Evolutionary conservation across 2,113 vertebrate genomes (phyloP).

Genomic region (Rynchops niger): DNA sequence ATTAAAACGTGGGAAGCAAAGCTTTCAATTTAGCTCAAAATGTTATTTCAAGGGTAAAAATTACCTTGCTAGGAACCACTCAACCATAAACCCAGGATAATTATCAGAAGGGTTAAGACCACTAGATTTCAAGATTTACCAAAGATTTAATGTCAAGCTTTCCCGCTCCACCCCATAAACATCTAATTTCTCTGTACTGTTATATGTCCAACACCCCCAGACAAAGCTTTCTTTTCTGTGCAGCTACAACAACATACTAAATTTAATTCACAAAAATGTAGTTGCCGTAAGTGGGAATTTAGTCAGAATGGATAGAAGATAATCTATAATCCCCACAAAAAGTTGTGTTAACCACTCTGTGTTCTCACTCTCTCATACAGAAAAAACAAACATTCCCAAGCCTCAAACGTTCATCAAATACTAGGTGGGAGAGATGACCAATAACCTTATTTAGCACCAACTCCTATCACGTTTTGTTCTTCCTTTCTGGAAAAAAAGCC

Average conservation of each 20-base stretch:
- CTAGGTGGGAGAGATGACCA: not conserved
- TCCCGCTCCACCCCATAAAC: not conserved
- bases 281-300: not conserved
- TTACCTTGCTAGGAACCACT: not conserved
- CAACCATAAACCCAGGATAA: too few relatives aligned
- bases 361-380: not conserved
- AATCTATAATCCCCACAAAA: not conserved
- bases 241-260: not conserved
- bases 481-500: not conserved
- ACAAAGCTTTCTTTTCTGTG: not conserved
- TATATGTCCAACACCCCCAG: not conserved
- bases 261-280: not conserved
- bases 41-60: not conserved
- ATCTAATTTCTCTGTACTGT: not conserved
- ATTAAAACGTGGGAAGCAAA: not conserved
- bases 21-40: not conserved
- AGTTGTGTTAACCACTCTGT: not conserved
- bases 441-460: not conserved
- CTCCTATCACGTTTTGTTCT: not conserved
- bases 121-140: not conserved
- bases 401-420: not conserved
- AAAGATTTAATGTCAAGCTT: not conserved
- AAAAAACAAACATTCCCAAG: not conserved
- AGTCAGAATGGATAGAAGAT: not conserved
- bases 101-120: not conserved